Evolutionary conservation across 2,113 vertebrate species (phyloP).

Genomic region (Saccopteryx leptura): DNA sequence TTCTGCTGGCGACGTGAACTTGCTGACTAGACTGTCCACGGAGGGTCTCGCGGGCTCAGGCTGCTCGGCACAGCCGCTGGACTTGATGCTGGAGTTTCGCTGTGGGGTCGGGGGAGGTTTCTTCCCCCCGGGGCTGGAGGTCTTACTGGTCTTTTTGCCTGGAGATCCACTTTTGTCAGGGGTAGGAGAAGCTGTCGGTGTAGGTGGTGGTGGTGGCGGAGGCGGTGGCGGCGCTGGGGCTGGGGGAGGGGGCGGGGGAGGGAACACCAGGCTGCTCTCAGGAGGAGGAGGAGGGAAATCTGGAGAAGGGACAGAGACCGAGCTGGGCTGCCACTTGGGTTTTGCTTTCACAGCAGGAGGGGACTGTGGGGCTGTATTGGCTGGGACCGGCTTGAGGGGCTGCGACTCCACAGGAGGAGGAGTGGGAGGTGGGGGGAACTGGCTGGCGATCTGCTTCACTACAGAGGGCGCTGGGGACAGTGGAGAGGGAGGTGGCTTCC

Average conservation of each 20-base stretch:
- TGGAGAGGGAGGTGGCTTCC: constrained; percentile 88
- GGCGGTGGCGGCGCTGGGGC: constrained; percentile 9
- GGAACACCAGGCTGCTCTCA: constrained; percentile 93
- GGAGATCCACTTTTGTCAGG: constrained; percentile 90
- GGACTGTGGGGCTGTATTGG: constrained; percentile 90
- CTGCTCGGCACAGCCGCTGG: constrained; percentile 89
- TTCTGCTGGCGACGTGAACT: constrained; percentile 91
- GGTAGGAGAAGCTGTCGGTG: constrained; percentile 86
- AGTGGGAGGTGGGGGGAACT: constrained; percentile 92
- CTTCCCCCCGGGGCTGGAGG: constrained; percentile 91
- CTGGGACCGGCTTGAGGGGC: constrained; percentile 83
- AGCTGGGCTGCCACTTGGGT: constrained; percentile 95
- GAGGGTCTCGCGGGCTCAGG: constrained; percentile 93
- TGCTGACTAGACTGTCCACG: constrained; percentile 95
- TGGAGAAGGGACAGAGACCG: constrained; percentile 92
- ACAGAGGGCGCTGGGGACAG: constrained; percentile 88
- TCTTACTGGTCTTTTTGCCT: constrained; percentile 89
- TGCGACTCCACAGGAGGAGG: constrained; percentile 85
- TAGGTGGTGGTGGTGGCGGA: background rate
- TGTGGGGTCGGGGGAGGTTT: constrained; percentile 95
- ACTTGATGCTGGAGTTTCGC: constrained; percentile 95
- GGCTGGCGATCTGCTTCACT: constrained; percentile 95
- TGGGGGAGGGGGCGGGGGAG: constrained; percentile 60
- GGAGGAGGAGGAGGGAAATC: constrained; percentile 95
- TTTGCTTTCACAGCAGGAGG: constrained; percentile 97